A percentile compares a stretch with the other conserved stretches of the same genome.
These are phyloP conservation scores for Drosophila kurseongensis DNA, from an alignment of 1,140 invertebrate species.

Conservation along the genomic window DNA sequence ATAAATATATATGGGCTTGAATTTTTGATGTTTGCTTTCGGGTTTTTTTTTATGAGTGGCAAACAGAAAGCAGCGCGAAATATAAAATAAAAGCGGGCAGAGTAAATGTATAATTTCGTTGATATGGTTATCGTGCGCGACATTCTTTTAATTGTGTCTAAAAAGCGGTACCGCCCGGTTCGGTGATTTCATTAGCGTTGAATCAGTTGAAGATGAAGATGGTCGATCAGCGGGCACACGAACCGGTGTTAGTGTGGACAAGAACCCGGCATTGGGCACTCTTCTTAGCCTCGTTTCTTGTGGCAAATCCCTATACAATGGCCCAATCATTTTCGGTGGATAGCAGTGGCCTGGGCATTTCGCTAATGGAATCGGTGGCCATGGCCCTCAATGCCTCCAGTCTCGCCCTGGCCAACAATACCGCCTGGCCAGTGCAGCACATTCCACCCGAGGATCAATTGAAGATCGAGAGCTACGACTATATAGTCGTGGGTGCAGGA, in stretches of 20 bases:
- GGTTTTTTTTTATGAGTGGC: conserved; percentile 29
- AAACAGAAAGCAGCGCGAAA: conserved; percentile 23
- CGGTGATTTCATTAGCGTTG: neutral
- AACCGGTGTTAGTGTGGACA: neutral
- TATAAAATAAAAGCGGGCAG: conserved; percentile 8
- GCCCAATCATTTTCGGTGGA: conserved; percentile 13
- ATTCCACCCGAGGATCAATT: conserved; percentile 80
- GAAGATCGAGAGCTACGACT: conserved; percentile 84
- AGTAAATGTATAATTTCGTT: conserved; percentile 16
- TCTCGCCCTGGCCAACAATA: conserved; percentile 85
- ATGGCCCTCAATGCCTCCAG: conserved; percentile 85
- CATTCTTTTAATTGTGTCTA: conserved; percentile 23
- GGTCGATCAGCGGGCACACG: neutral
- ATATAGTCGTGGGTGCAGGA: conserved; percentile 86
- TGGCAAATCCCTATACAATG: neutral
- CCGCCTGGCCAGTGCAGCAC: conserved; percentile 85
- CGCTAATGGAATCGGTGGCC: conserved; percentile 86
- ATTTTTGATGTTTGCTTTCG: conserved; percentile 1
- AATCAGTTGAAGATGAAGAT: conserved; percentile 29
- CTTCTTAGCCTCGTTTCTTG: neutral
- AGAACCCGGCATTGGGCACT: neutral
- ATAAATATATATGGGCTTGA: conserved; percentile 13
- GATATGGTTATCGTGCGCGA: conserved; percentile 19
- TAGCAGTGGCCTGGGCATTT: conserved; percentile 79
- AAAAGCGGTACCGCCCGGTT: neutral